phyloP scores from a whole-genome alignment of 2,113 vertebrate genomes.

The Rhegmatorhina hoffmannsi region DNA sequence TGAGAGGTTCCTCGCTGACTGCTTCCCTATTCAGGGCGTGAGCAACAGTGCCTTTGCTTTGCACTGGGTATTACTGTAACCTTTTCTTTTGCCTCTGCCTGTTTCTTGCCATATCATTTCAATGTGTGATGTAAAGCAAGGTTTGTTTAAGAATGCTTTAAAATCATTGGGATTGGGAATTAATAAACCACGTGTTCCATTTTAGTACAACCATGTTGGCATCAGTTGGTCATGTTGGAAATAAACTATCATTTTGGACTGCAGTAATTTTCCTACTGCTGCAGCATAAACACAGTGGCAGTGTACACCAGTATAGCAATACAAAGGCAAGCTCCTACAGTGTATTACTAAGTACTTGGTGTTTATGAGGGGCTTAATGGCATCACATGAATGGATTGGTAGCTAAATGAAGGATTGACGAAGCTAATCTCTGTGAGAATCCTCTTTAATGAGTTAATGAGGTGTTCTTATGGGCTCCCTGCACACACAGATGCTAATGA shows the following conservation, averaged over 20 bases:
- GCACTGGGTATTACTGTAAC: background rate
- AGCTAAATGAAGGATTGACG: conserved; percentile 68
- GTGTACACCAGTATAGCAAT: background rate
- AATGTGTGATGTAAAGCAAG: background rate
- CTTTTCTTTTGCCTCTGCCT: background rate
- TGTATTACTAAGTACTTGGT: background rate
- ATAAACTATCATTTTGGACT: background rate
- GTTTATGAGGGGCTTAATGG: conserved; percentile 58
- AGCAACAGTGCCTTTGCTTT: background rate
- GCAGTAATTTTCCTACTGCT: background rate
- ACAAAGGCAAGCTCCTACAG: background rate
- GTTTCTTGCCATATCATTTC: background rate
- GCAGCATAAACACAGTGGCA: background rate
- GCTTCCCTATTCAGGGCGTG: rapidly evolving
- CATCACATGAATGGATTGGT: conserved; percentile 67
- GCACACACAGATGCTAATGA: conserved; percentile 54
- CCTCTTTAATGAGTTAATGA: conserved; percentile 73
- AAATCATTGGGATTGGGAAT: background rate
- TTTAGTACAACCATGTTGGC: rapidly evolving
- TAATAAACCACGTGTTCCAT: background rate
- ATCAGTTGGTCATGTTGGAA: background rate
- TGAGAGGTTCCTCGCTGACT: background rate
- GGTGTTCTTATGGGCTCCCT: conserved; percentile 58
- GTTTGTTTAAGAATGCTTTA: background rate
- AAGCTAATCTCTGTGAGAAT: conserved; percentile 67